Evolutionary conservation across 1,140 invertebrate genomes (phyloP), one percentile per base, ranked within the genome.

Genomic region (Neodiprion fabricii): DNA sequence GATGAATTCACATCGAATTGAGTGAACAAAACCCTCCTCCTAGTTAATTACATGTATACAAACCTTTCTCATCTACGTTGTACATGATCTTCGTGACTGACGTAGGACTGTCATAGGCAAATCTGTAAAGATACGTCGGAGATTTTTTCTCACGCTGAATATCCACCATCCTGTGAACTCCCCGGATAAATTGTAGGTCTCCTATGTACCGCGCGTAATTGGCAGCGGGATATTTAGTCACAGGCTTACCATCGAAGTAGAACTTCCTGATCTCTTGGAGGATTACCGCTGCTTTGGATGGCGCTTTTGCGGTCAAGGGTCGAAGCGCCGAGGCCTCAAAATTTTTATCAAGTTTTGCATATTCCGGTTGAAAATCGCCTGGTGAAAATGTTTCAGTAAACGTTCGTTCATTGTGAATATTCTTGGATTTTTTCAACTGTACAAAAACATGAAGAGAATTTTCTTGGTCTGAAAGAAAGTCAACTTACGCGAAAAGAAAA

Each of bases 61-160:
- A 21, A 53, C 50, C 50, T 53, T 53, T 53, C 10, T 10, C 50
- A 14, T 53, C 50, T 10, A 53, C n/a, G 10, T 53, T 10, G n/a
- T 11, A 53, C 10, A 53, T 11, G 10, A 11, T 53, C 50, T 53
- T 53, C 10, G 50, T 11, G 1, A 53, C 10, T 53, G 50, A 53
- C 10, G 1, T 53, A 53, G 50, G 50, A 53, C 50, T 53, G n/a
- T 53, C 50, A 74, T 82, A 86, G 48, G 86, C 82, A 78, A 88
- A 91, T 78, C 81, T 81, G 75, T 90, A 90, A 70, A 89, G 80
- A 74, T 86, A 91, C 1, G 88, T 80, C 2, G 85, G 83, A n/a
- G 76, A 75, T 9, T 74, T 65, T 70, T 80, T 76, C 28, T 85
- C 83, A 0, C 79, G 73, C 9, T 89, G 86, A 14, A 85, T 80